A percentile compares a stretch with the other conserved stretches of the same genome.
phyloP scores from a whole-genome alignment of 2,797 vertebrate genomes.

The Cirrhinus mrigala region DNA sequence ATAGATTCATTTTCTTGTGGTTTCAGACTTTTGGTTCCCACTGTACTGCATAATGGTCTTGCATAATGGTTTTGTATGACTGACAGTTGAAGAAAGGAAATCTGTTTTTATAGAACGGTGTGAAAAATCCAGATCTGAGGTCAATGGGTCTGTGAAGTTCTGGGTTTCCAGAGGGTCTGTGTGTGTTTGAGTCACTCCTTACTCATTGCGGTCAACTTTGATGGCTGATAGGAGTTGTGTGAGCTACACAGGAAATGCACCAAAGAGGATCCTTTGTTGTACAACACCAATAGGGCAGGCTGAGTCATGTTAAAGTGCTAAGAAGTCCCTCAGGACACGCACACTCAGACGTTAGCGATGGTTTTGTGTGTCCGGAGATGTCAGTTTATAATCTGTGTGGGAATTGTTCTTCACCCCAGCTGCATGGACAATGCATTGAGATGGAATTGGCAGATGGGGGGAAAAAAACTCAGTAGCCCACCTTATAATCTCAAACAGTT shows the following conservation, averaged over 20 bases:
- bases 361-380: constrained; percentile 21
- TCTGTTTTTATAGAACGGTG: constrained; percentile 1
- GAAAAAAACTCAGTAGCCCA: not conserved
- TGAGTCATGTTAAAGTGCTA: constrained; percentile 51
- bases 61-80: not conserved
- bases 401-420: constrained; percentile 8
- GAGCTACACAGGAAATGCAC: constrained; percentile 58
- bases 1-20: not conserved
- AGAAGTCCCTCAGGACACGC: constrained; percentile 42
- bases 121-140: constrained; percentile 30
- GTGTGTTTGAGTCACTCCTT: constrained; percentile 43
- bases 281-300: constrained; percentile 45
- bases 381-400: constrained; percentile 26
- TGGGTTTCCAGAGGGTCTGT: constrained; percentile 24
- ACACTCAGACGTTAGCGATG: constrained; percentile 28
- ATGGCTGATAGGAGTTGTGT: constrained; percentile 49
- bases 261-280: constrained; percentile 52
- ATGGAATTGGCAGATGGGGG: not conserved
- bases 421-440: not conserved
- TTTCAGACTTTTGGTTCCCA: not conserved
- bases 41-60: not conserved
- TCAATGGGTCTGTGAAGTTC: constrained; percentile 31
- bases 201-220: constrained; percentile 45
- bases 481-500: not conserved
- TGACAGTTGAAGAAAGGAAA: constrained; percentile 1